Base-by-base conservation (phyloP, 2,888 invertebrate genomes). In the Nomada flava region DNA sequence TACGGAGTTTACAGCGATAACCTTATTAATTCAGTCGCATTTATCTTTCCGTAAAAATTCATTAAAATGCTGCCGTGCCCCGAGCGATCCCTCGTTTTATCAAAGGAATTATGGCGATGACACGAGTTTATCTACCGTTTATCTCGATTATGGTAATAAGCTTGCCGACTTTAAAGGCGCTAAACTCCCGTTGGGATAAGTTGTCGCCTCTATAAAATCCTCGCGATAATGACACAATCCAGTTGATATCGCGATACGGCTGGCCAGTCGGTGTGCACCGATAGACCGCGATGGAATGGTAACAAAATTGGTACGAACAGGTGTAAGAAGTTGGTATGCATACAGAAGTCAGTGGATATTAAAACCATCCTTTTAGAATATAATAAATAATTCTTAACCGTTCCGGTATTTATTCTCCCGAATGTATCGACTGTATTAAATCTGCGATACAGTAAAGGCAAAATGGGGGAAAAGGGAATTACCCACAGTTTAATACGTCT, bases 71-170 rank as follows among this genome's bases (percentile, higher is more conserved):
- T 50, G 64, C 47, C 44, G 13, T n/a, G 50, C 29, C 23, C 47
- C 26, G 11, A 29, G 15, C 73, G 71, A 68, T 76, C 76, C 57
- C 67, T 44, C 50, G 63, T 71, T 82, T 77, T 76, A 82, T 79
- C 79, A 79, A 78, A 65, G 75, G 68, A 82, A 82, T 82, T 83
- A 76, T 55, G 69, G 55, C 83, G 83, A 79, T 69, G 83, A 83
- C 83, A 83, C 74, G 82, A 53, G 70, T 71, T 82, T 86, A 86
- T 86, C 86, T 63, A 75, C 63, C 76, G 80, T 85, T 86, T 80
- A 87, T 87, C 83, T 86, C 80, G 83, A 78, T 83, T 78, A 79
- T 75, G 86, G 83, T 86, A 85, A 83, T 87, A 85, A 86, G 83
- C 75, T 68, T 63, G 76, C 13, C 76, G 74, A 76, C 71, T 82